These are phyloP conservation scores for Andrena hattorfiana DNA, from an alignment of 2,888 invertebrate species.

Conservation along the genomic window DNA sequence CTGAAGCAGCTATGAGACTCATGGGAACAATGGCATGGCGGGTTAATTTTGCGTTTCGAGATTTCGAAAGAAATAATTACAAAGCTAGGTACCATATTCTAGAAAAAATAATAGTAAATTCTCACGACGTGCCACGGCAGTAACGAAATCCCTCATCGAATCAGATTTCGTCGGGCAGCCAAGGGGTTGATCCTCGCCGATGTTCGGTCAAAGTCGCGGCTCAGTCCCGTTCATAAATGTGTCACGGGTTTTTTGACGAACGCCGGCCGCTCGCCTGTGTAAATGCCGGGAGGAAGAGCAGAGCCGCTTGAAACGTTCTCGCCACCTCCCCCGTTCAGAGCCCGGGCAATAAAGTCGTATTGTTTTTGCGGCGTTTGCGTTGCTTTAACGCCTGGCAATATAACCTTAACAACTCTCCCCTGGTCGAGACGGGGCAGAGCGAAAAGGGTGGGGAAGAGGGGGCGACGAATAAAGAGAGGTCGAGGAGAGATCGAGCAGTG, in stretches of 20 bases:
- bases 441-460: conserved; percentile 30
- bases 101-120: no score
- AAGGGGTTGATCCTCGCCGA: neutral
- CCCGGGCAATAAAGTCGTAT: conserved; percentile 81
- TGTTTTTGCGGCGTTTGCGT: conserved; percentile 81
- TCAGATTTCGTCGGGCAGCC: neutral
- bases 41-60: no score
- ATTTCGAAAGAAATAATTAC: no score
- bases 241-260: conserved; percentile 70
- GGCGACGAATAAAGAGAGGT: conserved; percentile 35
- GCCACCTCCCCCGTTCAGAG: conserved; percentile 34
- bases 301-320: conserved; percentile 15
- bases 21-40: no score
- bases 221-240: conserved; percentile 63
- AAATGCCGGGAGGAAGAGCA: conserved; percentile 51
- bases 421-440: conserved; percentile 24
- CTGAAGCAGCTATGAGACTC: no score
- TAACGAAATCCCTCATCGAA: neutral
- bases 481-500: conserved; percentile 58
- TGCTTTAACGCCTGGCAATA: conserved; percentile 82
- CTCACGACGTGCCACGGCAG: no score
- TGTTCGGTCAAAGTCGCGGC: neutral
- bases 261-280: conserved; percentile 53
- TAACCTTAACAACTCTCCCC: conserved; percentile 81
- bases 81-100: no score